Evolutionary conservation across 2,888 invertebrate species (phyloP).

Genomic region (Aphodius sticticus): DNA sequence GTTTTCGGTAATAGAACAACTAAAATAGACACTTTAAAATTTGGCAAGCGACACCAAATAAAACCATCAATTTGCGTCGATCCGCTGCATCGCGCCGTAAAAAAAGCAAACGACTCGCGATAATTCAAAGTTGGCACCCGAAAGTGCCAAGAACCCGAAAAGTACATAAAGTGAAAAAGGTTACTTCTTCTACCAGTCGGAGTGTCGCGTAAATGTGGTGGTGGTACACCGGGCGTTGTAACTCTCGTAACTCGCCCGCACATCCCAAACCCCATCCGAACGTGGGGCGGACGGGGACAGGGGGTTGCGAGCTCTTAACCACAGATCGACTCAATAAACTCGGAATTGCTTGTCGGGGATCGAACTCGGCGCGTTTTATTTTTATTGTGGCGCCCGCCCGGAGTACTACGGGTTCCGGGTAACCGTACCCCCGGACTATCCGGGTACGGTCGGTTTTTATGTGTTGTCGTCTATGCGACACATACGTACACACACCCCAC

Average conservation of each 20-base stretch:
- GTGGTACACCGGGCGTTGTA: not conserved
- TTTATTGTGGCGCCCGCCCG: constrained; percentile 43
- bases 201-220: not conserved
- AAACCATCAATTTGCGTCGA: not conserved
- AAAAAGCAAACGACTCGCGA: not conserved
- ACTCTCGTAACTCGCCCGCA: not conserved
- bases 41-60: not conserved
- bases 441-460: constrained; percentile 4
- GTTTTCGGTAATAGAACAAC: not conserved
- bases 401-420: constrained; percentile 21
- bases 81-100: not conserved
- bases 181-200: constrained; percentile 10
- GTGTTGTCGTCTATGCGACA: constrained; percentile 4
- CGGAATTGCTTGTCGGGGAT: constrained; percentile 49
- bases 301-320: constrained; percentile 45
- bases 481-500: constrained; percentile 4
- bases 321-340: constrained; percentile 52
- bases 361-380: constrained; percentile 48
- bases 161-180: constrained; percentile 8
- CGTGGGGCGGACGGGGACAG: not conserved
- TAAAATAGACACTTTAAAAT: not conserved
- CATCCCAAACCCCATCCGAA: not conserved
- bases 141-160: not conserved
- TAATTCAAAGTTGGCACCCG: not conserved
- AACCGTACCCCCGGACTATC: constrained; percentile 12